These are phyloP conservation scores for Hydrocynus forskahlii DNA, from an alignment of 2,797 vertebrate species.

Conservation along the genomic window DNA sequence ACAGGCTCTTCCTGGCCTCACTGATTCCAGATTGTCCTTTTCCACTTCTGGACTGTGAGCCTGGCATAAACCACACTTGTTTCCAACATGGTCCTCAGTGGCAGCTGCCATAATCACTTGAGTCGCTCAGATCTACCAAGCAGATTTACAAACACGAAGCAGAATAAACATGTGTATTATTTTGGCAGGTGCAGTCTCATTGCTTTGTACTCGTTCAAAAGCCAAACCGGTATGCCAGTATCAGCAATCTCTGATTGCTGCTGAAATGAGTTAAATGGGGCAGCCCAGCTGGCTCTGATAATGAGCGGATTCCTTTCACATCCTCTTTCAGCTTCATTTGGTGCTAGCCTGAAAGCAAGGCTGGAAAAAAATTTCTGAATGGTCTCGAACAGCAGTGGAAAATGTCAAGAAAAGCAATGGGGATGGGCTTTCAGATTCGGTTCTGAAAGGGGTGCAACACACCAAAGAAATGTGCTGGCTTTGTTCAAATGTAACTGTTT, in stretches of 20 bases:
- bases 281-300: conserved; percentile 9
- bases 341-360: neutral
- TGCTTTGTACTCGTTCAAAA: conserved; percentile 8
- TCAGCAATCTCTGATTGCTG: conserved; percentile 17
- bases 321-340: neutral
- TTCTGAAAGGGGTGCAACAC: neutral
- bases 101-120: neutral
- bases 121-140: neutral
- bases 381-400: no score
- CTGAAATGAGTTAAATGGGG: neutral
- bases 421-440: conserved; percentile 1
- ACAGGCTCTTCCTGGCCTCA: neutral
- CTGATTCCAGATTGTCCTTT: conserved; percentile 1
- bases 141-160: neutral
- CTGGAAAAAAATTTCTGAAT: conserved; percentile 8
- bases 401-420: neutral
- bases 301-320: neutral
- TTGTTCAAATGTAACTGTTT: no score
- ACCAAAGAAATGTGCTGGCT: neutral
- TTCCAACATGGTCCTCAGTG: conserved; percentile 1
- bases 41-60: neutral
- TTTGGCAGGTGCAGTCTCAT: conserved; percentile 8
- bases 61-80: conserved; percentile 11
- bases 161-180: neutral
- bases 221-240: neutral